These are phyloP conservation scores for Neomonachus schauinslandi DNA, from an alignment of 2,113 vertebrate genomes.

Conservation along the genomic window DNA sequence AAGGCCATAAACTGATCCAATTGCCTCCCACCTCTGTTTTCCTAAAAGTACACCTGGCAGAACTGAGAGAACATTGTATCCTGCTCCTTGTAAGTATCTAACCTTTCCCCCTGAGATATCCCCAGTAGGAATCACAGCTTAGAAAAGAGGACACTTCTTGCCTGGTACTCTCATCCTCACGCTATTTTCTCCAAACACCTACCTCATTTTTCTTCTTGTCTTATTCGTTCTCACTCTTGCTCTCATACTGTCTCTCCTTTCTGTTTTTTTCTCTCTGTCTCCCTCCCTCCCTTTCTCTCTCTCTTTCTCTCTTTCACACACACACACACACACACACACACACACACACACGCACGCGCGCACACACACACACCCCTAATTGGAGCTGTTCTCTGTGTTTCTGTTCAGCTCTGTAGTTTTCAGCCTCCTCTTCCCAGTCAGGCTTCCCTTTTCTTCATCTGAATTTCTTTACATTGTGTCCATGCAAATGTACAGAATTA, in stretches of 20 bases:
- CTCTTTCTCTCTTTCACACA: fast-evolving
- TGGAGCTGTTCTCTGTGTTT: not conserved
- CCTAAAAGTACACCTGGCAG: not conserved
- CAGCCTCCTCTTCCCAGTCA: not conserved
- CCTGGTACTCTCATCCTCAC: not conserved
- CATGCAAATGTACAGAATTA: not conserved
- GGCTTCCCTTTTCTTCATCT: not conserved
- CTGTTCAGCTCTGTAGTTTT: not conserved
- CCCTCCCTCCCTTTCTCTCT: fast-evolving
- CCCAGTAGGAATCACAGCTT: not conserved
- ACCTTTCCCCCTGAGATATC: not conserved
- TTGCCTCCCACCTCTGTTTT: not conserved
- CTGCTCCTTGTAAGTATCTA: not conserved
- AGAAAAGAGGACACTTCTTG: not conserved
- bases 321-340: too few species aligned
- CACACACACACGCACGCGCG: too few species aligned
- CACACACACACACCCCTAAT: not conserved
- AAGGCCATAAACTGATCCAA: not conserved
- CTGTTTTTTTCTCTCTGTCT: not conserved
- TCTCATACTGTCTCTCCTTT: not conserved
- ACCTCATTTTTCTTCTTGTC: not conserved
- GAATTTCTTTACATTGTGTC: not conserved
- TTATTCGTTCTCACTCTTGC: not conserved
- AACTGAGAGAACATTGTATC: not conserved
- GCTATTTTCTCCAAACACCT: not conserved